phyloP scores from a whole-genome alignment of 2,888 invertebrate species.

The Clepsis dumicolana region DNA sequence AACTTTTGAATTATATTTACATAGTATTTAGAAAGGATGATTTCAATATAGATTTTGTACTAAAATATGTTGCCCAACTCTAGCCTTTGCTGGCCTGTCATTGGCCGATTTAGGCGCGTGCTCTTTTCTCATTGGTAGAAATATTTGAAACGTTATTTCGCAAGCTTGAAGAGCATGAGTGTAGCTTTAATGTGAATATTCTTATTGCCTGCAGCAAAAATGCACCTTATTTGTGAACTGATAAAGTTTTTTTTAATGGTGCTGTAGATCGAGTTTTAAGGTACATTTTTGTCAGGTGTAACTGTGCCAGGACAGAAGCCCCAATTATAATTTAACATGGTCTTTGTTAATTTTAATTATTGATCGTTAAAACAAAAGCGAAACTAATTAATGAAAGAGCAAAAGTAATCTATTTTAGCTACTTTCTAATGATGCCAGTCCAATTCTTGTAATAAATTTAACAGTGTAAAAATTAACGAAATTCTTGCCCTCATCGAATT shows the following conservation, averaged over 20 bases:
- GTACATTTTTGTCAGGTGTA: conserved; percentile 11
- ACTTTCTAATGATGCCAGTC: background rate
- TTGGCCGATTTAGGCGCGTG: background rate
- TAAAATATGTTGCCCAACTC: background rate
- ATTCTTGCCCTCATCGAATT: conserved; percentile 5
- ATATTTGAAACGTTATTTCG: background rate
- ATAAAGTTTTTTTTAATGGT: conserved; percentile 8
- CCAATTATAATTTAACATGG: background rate
- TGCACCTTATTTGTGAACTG: conserved; percentile 20
- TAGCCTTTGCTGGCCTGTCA: background rate
- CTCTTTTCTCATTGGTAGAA: conserved; percentile 5
- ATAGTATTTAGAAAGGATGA: background rate
- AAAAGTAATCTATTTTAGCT: background rate
- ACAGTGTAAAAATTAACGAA: background rate
- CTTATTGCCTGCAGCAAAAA: conserved; percentile 32
- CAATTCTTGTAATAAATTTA: background rate
- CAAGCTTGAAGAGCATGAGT: conserved; percentile 1
- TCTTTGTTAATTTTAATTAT: background rate
- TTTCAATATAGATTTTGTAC: background rate
- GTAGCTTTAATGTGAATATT: conserved; percentile 46
- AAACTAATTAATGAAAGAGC: background rate
- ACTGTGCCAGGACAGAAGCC: conserved; percentile 10
- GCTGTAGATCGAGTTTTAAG: conserved; percentile 10
- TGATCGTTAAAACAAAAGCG: background rate
- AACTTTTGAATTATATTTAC: background rate